Evolutionary conservation across 2,797 vertebrate species (phyloP).

Genomic region (Lithobates sylvaticus): DNA sequence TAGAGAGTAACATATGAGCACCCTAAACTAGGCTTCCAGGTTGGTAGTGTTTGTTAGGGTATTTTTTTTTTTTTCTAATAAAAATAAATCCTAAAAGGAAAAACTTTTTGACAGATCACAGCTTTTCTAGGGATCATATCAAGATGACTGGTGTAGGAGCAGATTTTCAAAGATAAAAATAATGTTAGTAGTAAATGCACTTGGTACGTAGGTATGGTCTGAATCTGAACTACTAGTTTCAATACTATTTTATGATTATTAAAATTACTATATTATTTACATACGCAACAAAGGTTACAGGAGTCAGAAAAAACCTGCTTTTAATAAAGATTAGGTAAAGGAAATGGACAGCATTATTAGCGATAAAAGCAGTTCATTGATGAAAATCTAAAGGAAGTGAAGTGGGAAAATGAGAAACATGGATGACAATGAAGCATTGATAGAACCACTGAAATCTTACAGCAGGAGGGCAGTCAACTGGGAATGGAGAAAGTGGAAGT

Average conservation of each 20-base stretch:
- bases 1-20: too few relatives aligned
- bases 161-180: too few relatives aligned
- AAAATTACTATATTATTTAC: neutral
- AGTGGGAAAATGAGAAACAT: constrained; percentile 23
- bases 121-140: too few relatives aligned
- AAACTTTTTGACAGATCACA: too few relatives aligned
- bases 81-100: too few relatives aligned
- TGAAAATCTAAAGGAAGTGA: constrained; percentile 25
- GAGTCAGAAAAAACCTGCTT: constrained; percentile 10
- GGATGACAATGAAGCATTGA: constrained; percentile 20
- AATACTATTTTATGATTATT: neutral
- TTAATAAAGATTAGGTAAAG: constrained; percentile 22
- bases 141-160: too few relatives aligned
- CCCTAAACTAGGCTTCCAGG: too few relatives aligned
- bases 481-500: neutral
- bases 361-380: constrained; percentile 18
- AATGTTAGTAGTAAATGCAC: too few relatives aligned
- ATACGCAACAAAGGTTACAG: neutral
- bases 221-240: too few relatives aligned
- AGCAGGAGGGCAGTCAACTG: neutral
- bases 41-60: too few relatives aligned
- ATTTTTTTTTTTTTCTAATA: too few relatives aligned
- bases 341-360: constrained; percentile 12
- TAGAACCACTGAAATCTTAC: neutral
- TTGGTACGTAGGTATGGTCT: too few relatives aligned